These are phyloP conservation scores for Peromyscus maniculatus DNA, from an alignment of 2,113 vertebrate genomes.

Conservation along the genomic window DNA sequence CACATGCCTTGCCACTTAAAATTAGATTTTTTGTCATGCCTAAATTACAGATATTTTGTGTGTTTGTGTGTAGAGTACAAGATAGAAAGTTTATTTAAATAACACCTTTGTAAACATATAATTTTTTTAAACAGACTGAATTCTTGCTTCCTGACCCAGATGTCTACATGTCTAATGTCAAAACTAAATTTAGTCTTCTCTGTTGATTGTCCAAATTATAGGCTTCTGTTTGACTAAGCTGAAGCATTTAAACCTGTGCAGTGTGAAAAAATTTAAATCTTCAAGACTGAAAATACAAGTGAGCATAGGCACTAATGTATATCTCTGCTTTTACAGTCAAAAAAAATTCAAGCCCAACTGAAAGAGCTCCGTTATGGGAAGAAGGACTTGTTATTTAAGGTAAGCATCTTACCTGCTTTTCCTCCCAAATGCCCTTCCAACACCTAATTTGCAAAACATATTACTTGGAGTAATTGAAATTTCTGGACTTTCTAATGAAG, in stretches of 20 bases:
- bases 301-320: constrained; percentile 86
- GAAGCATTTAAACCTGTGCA: background rate
- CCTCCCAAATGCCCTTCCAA: background rate
- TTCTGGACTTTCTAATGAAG: background rate
- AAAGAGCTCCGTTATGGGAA: constrained; percentile 99
- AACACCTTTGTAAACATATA: background rate
- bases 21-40: background rate
- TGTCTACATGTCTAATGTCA: background rate
- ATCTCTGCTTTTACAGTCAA: constrained; percentile 94
- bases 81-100: background rate
- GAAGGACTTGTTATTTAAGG: constrained; percentile 99
- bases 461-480: background rate
- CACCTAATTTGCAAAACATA: background rate
- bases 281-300: constrained; percentile 81
- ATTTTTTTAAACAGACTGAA: background rate
- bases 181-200: background rate
- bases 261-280: constrained; percentile 52
- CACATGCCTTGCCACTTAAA: background rate
- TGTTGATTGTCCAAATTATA: constrained; percentile 30
- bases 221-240: background rate
- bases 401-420: constrained; percentile 83
- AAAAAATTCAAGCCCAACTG: constrained; percentile 98
- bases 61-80: background rate
- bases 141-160: background rate
- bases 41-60: background rate